Conservation (phyloP, 2,797 vertebrate species). For the Eutrigla gurnardus region DNA sequence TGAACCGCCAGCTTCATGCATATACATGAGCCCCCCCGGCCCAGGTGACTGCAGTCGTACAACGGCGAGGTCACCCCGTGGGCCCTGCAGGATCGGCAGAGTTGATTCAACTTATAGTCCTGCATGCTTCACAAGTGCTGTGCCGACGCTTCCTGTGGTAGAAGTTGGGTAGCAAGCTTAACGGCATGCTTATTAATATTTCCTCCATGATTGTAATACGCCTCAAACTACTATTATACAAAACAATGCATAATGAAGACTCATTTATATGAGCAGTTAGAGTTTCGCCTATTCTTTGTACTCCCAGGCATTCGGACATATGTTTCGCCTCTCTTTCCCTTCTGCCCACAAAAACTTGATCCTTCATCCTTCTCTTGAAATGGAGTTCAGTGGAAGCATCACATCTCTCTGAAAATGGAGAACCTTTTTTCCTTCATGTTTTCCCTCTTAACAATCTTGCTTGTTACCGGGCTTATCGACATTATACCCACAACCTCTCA, state of each 20-base stretch:
- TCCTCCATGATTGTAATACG: not conserved
- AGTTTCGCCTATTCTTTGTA: not conserved
- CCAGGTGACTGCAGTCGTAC: slow-evolving; percentile 68
- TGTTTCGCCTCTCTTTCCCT: not conserved
- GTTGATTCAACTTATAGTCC: slow-evolving; percentile 55
- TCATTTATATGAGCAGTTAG: not conserved
- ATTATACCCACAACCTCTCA: slow-evolving; percentile 27
- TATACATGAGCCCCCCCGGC: slow-evolving; percentile 72
- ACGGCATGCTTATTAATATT: slow-evolving; percentile 6
- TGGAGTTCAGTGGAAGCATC: not conserved
- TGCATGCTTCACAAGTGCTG: slow-evolving; percentile 26
- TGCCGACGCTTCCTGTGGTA: slow-evolving; percentile 22
- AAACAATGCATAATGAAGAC: not conserved
- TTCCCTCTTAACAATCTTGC: not conserved
- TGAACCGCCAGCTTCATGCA: slow-evolving; percentile 68
- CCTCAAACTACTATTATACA: not conserved
- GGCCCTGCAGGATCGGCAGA: slow-evolving; percentile 51
- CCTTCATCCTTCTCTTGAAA: slow-evolving; percentile 24
- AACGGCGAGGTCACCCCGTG: slow-evolving; percentile 57
- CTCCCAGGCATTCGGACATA: too few relatives aligned
- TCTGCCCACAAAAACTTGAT: slow-evolving; percentile 19
- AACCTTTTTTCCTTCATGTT: not conserved
- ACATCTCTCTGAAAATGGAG: not conserved
- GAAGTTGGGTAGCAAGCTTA: slow-evolving; percentile 21
- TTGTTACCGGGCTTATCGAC: slow-evolving; percentile 19